Conservation (phyloP, 1,140 invertebrate species). For the Musca vetustissima region DNA sequence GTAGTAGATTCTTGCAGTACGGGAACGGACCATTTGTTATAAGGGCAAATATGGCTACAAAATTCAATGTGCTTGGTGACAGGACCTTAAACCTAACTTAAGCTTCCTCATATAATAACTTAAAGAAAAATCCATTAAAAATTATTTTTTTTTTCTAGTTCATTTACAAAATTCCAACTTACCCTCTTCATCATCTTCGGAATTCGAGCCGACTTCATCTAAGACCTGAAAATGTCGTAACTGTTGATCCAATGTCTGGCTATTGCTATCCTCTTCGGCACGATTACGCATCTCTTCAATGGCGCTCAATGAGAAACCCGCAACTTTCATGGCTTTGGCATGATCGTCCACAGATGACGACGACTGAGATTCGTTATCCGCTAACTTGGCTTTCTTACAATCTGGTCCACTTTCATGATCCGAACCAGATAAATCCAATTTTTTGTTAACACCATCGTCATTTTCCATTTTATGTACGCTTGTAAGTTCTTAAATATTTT, state of each 20-base stretch:
- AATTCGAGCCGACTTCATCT: constrained; percentile 67
- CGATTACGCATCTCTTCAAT: constrained; percentile 51
- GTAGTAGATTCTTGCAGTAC: too few relatives aligned
- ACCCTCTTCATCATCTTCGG: constrained; percentile 56
- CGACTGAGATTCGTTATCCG: constrained; percentile 35
- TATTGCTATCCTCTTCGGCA: constrained; percentile 39
- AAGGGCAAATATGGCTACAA: too few relatives aligned
- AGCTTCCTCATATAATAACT: too few relatives aligned
- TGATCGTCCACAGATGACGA: constrained; percentile 27
- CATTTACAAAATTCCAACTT: constrained; percentile 42
- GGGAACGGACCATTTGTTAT: too few relatives aligned
- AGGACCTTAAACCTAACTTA: too few relatives aligned
- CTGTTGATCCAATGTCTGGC: constrained; percentile 44
- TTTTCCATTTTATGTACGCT: too few relatives aligned
- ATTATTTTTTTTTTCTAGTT: too few relatives aligned
- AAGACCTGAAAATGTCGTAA: constrained; percentile 73
- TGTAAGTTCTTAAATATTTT: too few relatives aligned
- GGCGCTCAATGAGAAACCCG: constrained; percentile 51
- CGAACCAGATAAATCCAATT: too few relatives aligned
- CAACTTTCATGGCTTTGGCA: constrained; percentile 37
- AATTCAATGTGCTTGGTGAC: too few relatives aligned
- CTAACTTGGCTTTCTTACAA: constrained; percentile 25
- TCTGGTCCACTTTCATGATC: neutral
- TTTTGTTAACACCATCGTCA: too few relatives aligned
- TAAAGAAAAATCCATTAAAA: too few relatives aligned